Conservation (phyloP, 1,140 invertebrate genomes). For the Sitophilus oryzae region DNA sequence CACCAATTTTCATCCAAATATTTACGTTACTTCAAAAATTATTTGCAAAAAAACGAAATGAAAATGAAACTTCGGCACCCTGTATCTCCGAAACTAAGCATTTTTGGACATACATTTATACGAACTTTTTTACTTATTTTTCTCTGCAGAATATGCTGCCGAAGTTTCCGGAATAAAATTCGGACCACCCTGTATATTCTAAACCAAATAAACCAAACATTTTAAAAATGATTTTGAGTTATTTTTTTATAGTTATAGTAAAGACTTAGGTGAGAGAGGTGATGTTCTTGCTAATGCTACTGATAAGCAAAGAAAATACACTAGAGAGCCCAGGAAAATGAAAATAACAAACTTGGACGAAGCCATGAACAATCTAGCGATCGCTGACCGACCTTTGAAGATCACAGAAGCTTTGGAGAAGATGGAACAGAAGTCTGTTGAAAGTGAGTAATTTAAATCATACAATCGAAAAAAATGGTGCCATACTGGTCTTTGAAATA, state of each 20-base stretch:
- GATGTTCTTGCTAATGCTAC: slow-evolving; percentile 50
- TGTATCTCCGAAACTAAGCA: no score
- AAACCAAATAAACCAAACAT: no score
- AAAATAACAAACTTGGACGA: slow-evolving; percentile 50
- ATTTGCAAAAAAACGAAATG: no score
- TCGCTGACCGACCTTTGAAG: slow-evolving; percentile 49
- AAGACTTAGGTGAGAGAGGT: slow-evolving; percentile 57
- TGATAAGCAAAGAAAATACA: slow-evolving; percentile 32
- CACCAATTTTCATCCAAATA: no score
- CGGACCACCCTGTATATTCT: no score
- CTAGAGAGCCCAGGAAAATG: slow-evolving; percentile 43
- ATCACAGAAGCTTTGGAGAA: slow-evolving; percentile 50
- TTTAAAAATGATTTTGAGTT: background rate
- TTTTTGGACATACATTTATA: no score
- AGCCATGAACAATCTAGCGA: slow-evolving; percentile 42
- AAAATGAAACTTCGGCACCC: no score
- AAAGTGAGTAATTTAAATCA: slow-evolving; percentile 14
- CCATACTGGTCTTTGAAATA: background rate
- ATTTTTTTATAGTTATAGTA: slow-evolving; percentile 49
- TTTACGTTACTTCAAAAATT: no score
- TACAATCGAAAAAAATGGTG: background rate
- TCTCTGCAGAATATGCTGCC: no score
- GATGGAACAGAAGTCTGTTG: slow-evolving; percentile 43
- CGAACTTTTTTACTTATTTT: no score
- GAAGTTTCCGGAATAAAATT: no score